Conservation (phyloP, 30 jellyfish, hydroid and myxozoan genomes). For the Nemopilema nomurai region DNA sequence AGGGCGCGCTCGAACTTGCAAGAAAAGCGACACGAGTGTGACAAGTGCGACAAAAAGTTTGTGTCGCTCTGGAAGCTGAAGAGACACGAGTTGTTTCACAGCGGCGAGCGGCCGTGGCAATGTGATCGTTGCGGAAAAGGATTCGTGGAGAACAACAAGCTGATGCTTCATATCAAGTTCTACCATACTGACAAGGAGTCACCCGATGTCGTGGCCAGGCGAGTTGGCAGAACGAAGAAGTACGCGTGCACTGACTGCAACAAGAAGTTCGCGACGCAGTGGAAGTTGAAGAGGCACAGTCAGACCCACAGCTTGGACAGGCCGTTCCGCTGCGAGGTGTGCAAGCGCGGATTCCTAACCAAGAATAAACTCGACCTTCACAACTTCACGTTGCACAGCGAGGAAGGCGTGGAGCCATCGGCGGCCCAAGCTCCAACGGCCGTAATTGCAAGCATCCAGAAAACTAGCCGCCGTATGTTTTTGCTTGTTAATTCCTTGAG, state of each 20-base stretch:
- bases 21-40: slow-evolving; percentile 56
- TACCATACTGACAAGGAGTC: slow-evolving; percentile 46
- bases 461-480: not conserved
- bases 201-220: slow-evolving; percentile 15
- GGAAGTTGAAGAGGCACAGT: slow-evolving; percentile 70
- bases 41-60: slow-evolving; percentile 56
- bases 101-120: slow-evolving; percentile 70
- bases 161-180: slow-evolving; percentile 41
- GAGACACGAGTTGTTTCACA: slow-evolving; percentile 59
- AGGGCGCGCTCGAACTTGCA: slow-evolving; percentile 10
- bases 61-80: slow-evolving; percentile 62
- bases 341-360: slow-evolving; percentile 67
- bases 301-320: slow-evolving; percentile 68
- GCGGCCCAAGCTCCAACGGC: not conserved
- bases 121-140: slow-evolving; percentile 69
- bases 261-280: slow-evolving; percentile 65
- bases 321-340: slow-evolving; percentile 64
- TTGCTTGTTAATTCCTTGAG: not conserved
- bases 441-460: not conserved
- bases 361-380: slow-evolving; percentile 66
- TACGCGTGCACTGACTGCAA: slow-evolving; percentile 58
- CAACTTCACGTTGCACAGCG: slow-evolving; percentile 55
- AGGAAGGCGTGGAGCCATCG: slow-evolving; percentile 10
- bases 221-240: slow-evolving; percentile 20
- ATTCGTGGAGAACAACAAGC: slow-evolving; percentile 63